Conservation (phyloP, 2,888 invertebrate genomes). For the Melitaea athalia region DNA sequence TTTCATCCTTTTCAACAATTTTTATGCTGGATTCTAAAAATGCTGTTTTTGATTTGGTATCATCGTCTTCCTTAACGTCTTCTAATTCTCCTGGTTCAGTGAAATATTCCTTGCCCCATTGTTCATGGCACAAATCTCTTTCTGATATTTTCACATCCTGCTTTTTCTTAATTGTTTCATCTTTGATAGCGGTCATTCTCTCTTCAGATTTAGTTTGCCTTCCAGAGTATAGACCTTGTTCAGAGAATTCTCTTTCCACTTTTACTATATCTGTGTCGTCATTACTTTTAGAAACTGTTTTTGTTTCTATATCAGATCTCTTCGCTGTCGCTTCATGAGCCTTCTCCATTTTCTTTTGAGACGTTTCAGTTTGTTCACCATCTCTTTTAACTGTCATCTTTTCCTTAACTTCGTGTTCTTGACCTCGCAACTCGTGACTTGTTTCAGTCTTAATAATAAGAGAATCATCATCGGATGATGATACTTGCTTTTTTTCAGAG, state of each 20-base stretch:
- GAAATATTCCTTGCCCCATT: constrained; percentile 81
- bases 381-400: constrained; percentile 72
- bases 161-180: constrained; percentile 74
- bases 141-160: constrained; percentile 79
- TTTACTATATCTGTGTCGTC: constrained; percentile 71
- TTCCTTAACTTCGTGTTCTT: constrained; percentile 77
- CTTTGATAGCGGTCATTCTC: constrained; percentile 77
- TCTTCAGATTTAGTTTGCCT: constrained; percentile 76
- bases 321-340: constrained; percentile 78
- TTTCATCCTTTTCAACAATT: constrained; percentile 75
- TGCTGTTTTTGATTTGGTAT: constrained; percentile 65
- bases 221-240: constrained; percentile 75
- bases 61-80: constrained; percentile 72
- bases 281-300: constrained; percentile 69
- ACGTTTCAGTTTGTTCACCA: constrained; percentile 76
- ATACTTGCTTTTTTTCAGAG: constrained; percentile 74
- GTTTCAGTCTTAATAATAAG: constrained; percentile 75
- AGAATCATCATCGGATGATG: constrained; percentile 77
- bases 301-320: constrained; percentile 73
- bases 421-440: constrained; percentile 72
- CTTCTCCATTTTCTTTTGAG: constrained; percentile 78
- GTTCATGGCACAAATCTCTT: constrained; percentile 77
- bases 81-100: constrained; percentile 75
- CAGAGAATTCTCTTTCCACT: constrained; percentile 71
- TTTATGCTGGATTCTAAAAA: constrained; percentile 72